These are phyloP conservation scores for Tenthredo notha DNA, from an alignment of 2,888 invertebrate genomes.

Conservation along the genomic window DNA sequence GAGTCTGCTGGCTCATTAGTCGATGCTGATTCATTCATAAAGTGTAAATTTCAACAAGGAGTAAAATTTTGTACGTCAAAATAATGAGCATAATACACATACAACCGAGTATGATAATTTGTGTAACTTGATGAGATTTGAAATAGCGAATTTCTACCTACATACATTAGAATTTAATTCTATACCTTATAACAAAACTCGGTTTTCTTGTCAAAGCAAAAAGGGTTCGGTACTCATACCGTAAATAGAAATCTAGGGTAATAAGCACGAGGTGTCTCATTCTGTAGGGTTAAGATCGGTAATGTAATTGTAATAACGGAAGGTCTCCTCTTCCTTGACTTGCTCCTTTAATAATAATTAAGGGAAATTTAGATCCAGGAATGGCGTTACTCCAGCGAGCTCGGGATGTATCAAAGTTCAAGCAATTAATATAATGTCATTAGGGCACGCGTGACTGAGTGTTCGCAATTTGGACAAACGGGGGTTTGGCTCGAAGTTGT, in stretches of 20 bases:
- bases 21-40: neutral
- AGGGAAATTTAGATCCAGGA: constrained; percentile 44
- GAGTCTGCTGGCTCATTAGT: neutral
- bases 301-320: constrained; percentile 44
- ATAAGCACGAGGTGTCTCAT: constrained; percentile 6
- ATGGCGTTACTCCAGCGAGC: constrained; percentile 25
- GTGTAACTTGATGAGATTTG: neutral
- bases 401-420: constrained; percentile 67
- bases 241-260: neutral
- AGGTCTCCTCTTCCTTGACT: constrained; percentile 16
- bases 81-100: neutral
- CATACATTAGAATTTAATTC: neutral
- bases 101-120: neutral
- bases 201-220: neutral
- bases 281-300: constrained; percentile 7
- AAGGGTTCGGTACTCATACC: neutral
- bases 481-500: neutral
- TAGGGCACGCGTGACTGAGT: constrained; percentile 62
- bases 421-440: constrained; percentile 72
- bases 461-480: constrained; percentile 42
- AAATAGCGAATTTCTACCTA: neutral
- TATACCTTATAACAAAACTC: neutral
- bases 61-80: neutral
- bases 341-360: constrained; percentile 49
- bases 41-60: neutral